Conservation (phyloP, 1,140 invertebrate genomes). For the Varroa destructor region DNA sequence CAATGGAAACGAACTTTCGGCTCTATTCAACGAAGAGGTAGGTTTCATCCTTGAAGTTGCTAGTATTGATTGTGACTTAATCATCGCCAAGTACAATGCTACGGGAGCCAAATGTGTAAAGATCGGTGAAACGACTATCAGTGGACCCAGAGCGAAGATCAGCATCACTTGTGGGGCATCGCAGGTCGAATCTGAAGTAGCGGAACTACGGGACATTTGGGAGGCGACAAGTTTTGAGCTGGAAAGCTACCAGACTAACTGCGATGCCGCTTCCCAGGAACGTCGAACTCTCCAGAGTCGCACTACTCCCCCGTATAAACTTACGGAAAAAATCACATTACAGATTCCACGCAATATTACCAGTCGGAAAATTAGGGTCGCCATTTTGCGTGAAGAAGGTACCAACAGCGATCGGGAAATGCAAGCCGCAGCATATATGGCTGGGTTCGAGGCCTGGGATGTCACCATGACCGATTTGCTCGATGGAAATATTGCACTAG, state of each 20-base stretch:
- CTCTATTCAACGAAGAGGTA: conserved; percentile 78
- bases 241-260: conserved; percentile 67
- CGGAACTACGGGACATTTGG: conserved; percentile 63
- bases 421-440: conserved; percentile 77
- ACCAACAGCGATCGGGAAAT: conserved; percentile 94
- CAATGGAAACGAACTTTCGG: conserved; percentile 31
- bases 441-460: conserved; percentile 80
- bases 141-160: conserved; percentile 53
- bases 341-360: conserved; percentile 18
- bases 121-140: conserved; percentile 55
- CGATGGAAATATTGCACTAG: conserved; percentile 52
- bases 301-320: conserved; percentile 41
- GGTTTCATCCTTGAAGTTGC: conserved; percentile 78
- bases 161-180: conserved; percentile 31
- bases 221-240: conserved; percentile 86
- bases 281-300: conserved; percentile 35
- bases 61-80: conserved; percentile 45
- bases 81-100: conserved; percentile 50
- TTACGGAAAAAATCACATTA: conserved; percentile 41
- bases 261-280: conserved; percentile 62
- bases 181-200: conserved; percentile 45
- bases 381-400: conserved; percentile 89
- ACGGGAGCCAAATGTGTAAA: conserved; percentile 51
- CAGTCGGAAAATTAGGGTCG: conserved; percentile 47
- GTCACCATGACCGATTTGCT: conserved; percentile 79